Conservation (phyloP, 1,140 invertebrate species). For the Bilobella aurantiaca region DNA sequence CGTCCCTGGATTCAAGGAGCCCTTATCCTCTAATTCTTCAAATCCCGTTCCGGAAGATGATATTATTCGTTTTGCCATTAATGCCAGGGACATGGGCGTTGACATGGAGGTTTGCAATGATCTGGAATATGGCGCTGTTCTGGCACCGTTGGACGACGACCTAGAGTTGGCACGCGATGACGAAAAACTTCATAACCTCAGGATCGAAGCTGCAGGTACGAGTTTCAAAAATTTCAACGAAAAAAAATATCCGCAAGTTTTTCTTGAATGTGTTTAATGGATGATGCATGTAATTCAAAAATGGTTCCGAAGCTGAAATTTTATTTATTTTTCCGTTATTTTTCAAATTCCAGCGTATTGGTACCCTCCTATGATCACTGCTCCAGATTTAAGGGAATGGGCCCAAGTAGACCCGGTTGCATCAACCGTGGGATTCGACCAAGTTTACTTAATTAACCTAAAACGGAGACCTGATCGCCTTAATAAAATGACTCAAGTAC, state of each 20-base stretch:
- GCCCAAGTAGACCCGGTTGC: constrained; percentile 44
- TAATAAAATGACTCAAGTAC: constrained; percentile 62
- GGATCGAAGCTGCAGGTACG: constrained; percentile 61
- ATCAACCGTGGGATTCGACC: constrained; percentile 54
- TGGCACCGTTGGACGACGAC: constrained; percentile 63
- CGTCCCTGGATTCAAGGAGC: constrained; percentile 51
- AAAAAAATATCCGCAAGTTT: too few species aligned
- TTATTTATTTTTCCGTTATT: not conserved
- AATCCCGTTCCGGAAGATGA: constrained; percentile 62
- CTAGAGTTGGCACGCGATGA: constrained; percentile 54
- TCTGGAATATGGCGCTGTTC: constrained; percentile 67
- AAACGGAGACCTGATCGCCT: constrained; percentile 64
- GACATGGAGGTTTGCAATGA: constrained; percentile 71
- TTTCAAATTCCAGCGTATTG: constrained; percentile 34
- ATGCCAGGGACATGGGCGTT: constrained; percentile 60
- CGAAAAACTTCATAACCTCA: constrained; percentile 65
- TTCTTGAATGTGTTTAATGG: too few species aligned
- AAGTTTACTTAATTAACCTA: constrained; percentile 87
- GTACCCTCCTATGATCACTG: constrained; percentile 39
- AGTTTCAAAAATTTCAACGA: too few species aligned
- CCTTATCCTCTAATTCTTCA: not conserved
- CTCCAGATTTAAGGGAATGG: constrained; percentile 41
- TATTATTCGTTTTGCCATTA: constrained; percentile 84
- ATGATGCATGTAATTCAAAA: constrained; percentile 7
- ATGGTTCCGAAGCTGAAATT: not conserved